A percentile compares a stretch with the other conserved stretches of the same genome.
phyloP scores from a whole-genome alignment of 2,113 vertebrate genomes.

The Mesoclemmys tuberculata region DNA sequence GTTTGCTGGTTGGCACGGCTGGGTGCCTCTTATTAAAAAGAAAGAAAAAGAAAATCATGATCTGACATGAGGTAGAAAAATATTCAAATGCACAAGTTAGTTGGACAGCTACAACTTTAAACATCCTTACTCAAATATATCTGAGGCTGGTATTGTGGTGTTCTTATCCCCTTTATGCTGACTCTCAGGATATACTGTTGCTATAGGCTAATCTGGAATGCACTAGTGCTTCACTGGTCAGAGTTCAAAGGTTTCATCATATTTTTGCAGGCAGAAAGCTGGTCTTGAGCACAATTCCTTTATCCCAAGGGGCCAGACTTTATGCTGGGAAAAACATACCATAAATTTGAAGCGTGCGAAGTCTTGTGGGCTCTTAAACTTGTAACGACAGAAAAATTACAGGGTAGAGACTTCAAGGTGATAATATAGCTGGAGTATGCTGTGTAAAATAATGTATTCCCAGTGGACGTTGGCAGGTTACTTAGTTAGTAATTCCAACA shows the following conservation, averaged over 20 bases:
- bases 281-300: background rate
- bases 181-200: constrained; percentile 16
- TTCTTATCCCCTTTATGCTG: constrained; percentile 10
- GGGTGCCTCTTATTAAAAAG: background rate
- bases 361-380: background rate
- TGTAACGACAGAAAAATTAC: background rate
- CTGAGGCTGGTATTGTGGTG: background rate
- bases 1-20: background rate
- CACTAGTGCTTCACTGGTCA: background rate
- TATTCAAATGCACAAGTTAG: background rate
- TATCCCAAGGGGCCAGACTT: background rate
- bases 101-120: background rate
- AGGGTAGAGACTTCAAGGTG: background rate
- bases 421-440: background rate
- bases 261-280: constrained; percentile 54
- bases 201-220: constrained; percentile 33
- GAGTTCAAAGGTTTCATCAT: constrained; percentile 31
- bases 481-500: background rate
- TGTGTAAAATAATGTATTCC: background rate
- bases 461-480: background rate
- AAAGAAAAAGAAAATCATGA: background rate
- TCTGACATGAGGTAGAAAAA: background rate
- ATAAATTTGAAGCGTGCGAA: constrained; percentile 34
- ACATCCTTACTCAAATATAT: constrained; percentile 8
- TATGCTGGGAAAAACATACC: constrained; percentile 33